Percentiles rank a stretch among this genome's conserved stretches.
Evolutionary conservation across 2,888 invertebrate species (phyloP).

Genomic region (Yponomeuta cagnagella): DNA sequence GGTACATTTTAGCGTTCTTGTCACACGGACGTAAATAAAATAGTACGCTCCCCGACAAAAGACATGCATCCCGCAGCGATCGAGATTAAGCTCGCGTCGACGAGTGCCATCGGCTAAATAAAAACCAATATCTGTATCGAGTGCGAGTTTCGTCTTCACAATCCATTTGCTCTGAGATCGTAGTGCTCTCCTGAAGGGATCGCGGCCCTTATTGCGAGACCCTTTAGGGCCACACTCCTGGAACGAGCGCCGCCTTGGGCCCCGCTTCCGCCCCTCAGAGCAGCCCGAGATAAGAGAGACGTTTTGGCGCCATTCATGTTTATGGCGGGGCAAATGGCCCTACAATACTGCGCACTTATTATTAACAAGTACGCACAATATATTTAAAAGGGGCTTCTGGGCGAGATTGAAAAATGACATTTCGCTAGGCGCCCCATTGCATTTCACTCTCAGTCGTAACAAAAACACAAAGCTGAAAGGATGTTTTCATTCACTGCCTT

Average conservation of each 20-base stretch:
- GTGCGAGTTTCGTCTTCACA: conserved; percentile 64
- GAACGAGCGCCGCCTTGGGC: conserved; percentile 57
- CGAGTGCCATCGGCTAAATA: conserved; percentile 48
- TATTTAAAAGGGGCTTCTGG: conserved; percentile 35
- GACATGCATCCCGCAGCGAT: neutral
- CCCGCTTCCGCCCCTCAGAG: conserved; percentile 68
- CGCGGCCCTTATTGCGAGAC: conserved; percentile 67
- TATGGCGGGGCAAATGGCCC: conserved; percentile 70
- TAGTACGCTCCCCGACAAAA: neutral
- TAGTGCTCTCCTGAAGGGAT: conserved; percentile 66
- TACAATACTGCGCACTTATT: conserved; percentile 71
- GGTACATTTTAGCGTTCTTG: too few relatives aligned
- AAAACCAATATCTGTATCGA: conserved; percentile 70
- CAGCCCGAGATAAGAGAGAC: conserved; percentile 75
- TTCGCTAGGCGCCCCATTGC: conserved; percentile 19
- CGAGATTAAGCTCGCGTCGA: conserved; percentile 20
- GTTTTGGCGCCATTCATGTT: conserved; percentile 75
- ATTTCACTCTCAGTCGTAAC: neutral
- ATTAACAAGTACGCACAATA: conserved; percentile 61
- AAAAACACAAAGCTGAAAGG: neutral
- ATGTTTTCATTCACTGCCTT: neutral
- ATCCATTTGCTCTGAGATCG: conserved; percentile 70
- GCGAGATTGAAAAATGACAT: conserved; percentile 38
- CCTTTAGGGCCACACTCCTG: conserved; percentile 72
- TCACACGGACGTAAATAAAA: neutral